Base-by-base conservation (phyloP, 2,797 vertebrate genomes). In the Molothrus aeneus region DNA sequence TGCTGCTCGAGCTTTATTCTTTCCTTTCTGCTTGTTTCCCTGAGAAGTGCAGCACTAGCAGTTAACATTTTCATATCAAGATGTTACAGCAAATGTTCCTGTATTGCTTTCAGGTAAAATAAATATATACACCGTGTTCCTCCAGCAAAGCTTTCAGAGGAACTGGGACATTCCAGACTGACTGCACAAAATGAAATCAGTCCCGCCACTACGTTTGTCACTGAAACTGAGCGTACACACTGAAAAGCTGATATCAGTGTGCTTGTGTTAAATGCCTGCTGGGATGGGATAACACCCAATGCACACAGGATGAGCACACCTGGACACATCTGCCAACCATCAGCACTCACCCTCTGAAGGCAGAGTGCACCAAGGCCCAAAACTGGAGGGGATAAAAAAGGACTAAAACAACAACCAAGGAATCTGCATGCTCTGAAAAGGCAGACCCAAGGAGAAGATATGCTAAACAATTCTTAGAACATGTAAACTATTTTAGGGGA, bases 11-110 rank as follows among this genome's bases (percentile, higher is more conserved):
- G 45, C 16, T 72, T 47, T 72, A n/a, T 66, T 36, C 56, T 69
- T 50, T 26, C 21, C 53, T 48, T 53, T 59, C 74, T 92, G 50
- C 50, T 63, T 51, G 43, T 85, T 90, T 94, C 59, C 32, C 48
- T 47, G 70, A 60, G 63, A 91, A 68, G 24, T 51, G 60, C 68
- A 82, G 60, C 61, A 79, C 42, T 64, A 94, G 78, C 65, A 80
- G 65, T 90, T 96, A 89, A 83, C 9, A 31, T 97, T 97, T 95
- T 89, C 65, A 71, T 92, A 93, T 57, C 74, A 68, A 93, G 75
- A 95, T 81, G 80, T 95, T 88, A 69, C 53, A 93, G 56, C 65
- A 94, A 86, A 66, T 47, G 57, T 80, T 64, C 53, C 34, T 66
- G 73, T 82, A 72, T 75, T 61, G 18, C 45, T 72, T 94, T 80